Conservation (phyloP, 1,140 invertebrate genomes). For the Drosophila grimshawi region DNA sequence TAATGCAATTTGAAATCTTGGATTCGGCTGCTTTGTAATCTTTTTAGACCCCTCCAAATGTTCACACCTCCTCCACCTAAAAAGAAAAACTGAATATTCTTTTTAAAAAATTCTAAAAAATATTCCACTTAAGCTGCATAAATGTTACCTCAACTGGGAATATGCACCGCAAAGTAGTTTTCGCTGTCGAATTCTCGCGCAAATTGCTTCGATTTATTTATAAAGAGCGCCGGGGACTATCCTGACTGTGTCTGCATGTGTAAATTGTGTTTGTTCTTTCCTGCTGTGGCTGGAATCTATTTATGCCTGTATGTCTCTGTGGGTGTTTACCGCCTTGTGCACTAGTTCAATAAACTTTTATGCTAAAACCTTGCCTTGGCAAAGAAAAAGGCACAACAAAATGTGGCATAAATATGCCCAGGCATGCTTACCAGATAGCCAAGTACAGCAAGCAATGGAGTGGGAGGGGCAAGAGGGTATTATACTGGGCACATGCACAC, state of each 20-base stretch:
- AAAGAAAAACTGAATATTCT: background rate
- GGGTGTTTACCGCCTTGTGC: slow-evolving; percentile 41
- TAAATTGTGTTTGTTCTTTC: background rate
- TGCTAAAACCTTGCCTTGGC: slow-evolving; percentile 72
- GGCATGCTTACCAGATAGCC: slow-evolving; percentile 61
- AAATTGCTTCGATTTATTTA: slow-evolving; percentile 32
- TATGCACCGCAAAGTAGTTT: slow-evolving; percentile 29
- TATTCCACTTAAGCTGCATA: background rate
- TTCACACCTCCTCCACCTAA: no score
- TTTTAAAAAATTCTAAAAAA: background rate
- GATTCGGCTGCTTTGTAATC: no score
- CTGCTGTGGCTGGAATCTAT: slow-evolving; percentile 22
- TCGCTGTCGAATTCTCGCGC: slow-evolving; percentile 18
- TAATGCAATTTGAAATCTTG: no score
- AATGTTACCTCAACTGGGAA: background rate
- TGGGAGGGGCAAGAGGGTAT: background rate
- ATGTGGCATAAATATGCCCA: slow-evolving; percentile 66
- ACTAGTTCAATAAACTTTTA: slow-evolving; percentile 81
- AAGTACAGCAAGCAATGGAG: slow-evolving; percentile 25
- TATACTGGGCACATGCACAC: slow-evolving; percentile 31
- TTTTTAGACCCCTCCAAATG: no score
- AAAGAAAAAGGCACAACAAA: slow-evolving; percentile 14
- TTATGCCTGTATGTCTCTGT: background rate
- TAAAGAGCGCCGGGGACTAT: slow-evolving; percentile 6
- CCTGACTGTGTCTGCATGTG: slow-evolving; percentile 4